Conservation (phyloP, 2,113 vertebrate genomes). For the Pluvialis apricaria region DNA sequence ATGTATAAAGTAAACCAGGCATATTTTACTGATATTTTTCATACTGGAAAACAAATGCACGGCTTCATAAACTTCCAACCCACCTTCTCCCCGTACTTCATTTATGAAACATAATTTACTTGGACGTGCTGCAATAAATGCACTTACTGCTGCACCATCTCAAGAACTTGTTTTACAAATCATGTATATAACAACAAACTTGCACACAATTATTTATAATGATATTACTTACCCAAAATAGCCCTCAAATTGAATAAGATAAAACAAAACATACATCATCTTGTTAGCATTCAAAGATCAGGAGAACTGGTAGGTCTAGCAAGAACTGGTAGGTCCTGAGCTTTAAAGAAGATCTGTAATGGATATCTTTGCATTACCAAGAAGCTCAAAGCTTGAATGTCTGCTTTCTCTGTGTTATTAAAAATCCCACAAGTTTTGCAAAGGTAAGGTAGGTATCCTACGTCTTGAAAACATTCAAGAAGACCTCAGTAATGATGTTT, state of each 20-base stretch:
- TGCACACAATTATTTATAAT: not conserved
- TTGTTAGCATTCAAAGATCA: constrained; percentile 12
- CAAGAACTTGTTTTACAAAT: not conserved
- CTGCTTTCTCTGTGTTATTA: constrained; percentile 19
- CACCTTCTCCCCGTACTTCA: not conserved
- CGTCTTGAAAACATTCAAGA: not conserved
- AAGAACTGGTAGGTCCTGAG: constrained; percentile 41
- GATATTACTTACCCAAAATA: constrained; percentile 3
- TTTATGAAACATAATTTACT: not conserved
- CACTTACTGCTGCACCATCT: not conserved
- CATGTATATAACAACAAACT: not conserved
- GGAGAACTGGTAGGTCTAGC: constrained; percentile 37
- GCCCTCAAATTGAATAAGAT: not conserved
- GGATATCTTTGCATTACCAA: constrained; percentile 43
- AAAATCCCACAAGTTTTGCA: constrained; percentile 55
- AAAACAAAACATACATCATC: constrained; percentile 1
- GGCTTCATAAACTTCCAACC: not conserved
- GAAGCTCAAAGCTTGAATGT: constrained; percentile 36
- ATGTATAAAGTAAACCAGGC: not conserved
- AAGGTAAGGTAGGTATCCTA: not conserved
- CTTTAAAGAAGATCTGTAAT: not conserved
- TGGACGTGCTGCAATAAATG: not conserved
- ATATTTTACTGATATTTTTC: not conserved
- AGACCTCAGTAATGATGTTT: not conserved
- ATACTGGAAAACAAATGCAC: not conserved